Evolutionary conservation across 2,797 vertebrate genomes (phyloP).

Genomic region (Characodon lateralis): DNA sequence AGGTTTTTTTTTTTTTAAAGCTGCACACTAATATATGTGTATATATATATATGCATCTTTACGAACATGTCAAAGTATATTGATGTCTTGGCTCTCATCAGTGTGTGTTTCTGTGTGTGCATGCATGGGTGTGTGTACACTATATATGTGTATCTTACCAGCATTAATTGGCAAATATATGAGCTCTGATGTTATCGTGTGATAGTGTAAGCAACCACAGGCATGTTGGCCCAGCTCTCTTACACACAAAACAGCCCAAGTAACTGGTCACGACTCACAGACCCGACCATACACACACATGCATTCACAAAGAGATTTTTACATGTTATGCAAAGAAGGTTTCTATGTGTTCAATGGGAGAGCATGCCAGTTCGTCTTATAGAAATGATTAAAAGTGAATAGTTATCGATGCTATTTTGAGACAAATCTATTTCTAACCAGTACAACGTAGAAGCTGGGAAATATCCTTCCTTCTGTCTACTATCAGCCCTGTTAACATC

Average conservation of each 20-base stretch:
- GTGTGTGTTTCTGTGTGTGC: slow-evolving; percentile 7
- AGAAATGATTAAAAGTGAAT: slow-evolving; percentile 79
- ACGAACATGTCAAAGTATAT: neutral
- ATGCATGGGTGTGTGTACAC: no score
- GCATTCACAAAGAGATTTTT: slow-evolving; percentile 29
- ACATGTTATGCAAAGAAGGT: slow-evolving; percentile 49
- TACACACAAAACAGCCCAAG: slow-evolving; percentile 22
- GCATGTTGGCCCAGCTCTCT: slow-evolving; percentile 46
- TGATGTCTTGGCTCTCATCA: neutral
- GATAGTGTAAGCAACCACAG: slow-evolving; percentile 32
- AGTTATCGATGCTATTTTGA: slow-evolving; percentile 81
- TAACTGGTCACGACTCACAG: neutral
- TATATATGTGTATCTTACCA: slow-evolving; percentile 8
- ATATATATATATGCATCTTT: slow-evolving; percentile 12
- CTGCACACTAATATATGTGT: slow-evolving; percentile 15
- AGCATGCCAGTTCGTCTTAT: slow-evolving; percentile 58
- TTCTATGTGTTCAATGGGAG: slow-evolving; percentile 64
- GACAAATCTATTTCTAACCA: slow-evolving; percentile 76
- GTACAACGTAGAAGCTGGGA: slow-evolving; percentile 56
- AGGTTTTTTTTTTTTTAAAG: neutral
- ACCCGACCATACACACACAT: slow-evolving; percentile 21
- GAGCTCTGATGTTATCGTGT: slow-evolving; percentile 34
- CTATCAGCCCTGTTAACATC: slow-evolving; percentile 39
- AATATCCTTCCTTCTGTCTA: slow-evolving; percentile 52
- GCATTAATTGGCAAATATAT: slow-evolving; percentile 34